These are phyloP conservation scores for Yoshiicerus persimilis DNA, from an alignment of 1,140 invertebrate species.

Conservation along the genomic window DNA sequence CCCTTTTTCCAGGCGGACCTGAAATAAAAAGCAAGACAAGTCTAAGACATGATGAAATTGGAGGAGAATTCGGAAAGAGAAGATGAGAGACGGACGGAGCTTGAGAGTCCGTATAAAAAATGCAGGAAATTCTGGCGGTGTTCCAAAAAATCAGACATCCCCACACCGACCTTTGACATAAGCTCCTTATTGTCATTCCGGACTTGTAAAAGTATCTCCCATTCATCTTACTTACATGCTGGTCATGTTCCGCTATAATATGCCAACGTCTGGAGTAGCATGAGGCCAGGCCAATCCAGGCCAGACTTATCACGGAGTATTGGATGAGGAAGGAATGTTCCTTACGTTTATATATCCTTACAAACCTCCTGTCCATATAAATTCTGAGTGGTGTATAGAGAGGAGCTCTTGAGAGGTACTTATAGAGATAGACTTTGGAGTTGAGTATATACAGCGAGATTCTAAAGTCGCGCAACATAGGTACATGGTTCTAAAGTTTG, in stretches of 20 bases:
- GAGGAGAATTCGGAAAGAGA: neutral
- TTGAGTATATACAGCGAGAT: neutral
- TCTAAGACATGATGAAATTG: neutral
- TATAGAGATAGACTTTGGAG: neutral
- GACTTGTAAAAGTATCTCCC: neutral
- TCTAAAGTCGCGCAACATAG: too few species aligned
- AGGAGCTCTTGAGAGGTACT: neutral
- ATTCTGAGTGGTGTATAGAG: neutral
- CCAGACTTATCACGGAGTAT: neutral
- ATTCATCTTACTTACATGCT: constrained; percentile 13
- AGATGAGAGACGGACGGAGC: neutral
- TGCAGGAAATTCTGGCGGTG: neutral
- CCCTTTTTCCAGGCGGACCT: constrained; percentile 76
- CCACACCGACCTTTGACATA: constrained; percentile 15
- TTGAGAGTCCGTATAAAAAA: neutral
- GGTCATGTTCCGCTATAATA: neutral
- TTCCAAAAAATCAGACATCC: neutral
- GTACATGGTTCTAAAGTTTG: too few species aligned
- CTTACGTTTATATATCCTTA: too few species aligned
- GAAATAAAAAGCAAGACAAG: constrained; percentile 56
- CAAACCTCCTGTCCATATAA: neutral
- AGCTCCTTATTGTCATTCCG: constrained; percentile 18
- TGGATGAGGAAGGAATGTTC: neutral
- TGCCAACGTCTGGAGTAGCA: neutral
- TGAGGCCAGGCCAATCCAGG: neutral